phyloP scores from a whole-genome alignment of 1,140 invertebrate species.

The Aricia agestis region DNA sequence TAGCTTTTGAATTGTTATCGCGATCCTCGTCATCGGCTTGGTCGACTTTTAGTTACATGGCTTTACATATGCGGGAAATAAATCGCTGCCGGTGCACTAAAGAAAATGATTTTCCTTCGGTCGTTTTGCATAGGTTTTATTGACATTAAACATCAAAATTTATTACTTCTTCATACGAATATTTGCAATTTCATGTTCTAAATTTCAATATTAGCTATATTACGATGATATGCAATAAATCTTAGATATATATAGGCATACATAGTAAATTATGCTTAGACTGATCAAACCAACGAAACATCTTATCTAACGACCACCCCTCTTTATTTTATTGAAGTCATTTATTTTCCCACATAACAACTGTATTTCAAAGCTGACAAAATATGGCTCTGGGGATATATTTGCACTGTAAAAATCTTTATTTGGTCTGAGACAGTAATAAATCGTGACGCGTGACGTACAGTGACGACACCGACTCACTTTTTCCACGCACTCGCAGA shows the following conservation, averaged over 20 bases:
- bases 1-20: conserved; percentile 47
- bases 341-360: too few species aligned
- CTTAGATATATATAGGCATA: too few species aligned
- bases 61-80: not conserved
- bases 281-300: too few species aligned
- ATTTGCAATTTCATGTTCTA: too few species aligned
- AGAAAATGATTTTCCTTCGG: not conserved
- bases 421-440: not conserved
- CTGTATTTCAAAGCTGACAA: too few species aligned
- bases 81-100: not conserved
- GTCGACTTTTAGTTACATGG: conserved; percentile 16
- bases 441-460: not conserved
- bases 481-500: conserved; percentile 1
- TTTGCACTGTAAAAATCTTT: not conserved
- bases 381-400: not conserved
- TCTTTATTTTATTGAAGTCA: too few species aligned
- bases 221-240: too few species aligned
- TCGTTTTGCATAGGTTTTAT: not conserved
- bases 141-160: not conserved
- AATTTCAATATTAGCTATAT: too few species aligned
- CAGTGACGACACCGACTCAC: not conserved
- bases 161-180: too few species aligned
- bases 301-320: too few species aligned
- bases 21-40: conserved; percentile 25
- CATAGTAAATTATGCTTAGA: too few species aligned